Evolutionary conservation across 2,888 invertebrate species (phyloP).

Genomic region (Melitaea athalia): DNA sequence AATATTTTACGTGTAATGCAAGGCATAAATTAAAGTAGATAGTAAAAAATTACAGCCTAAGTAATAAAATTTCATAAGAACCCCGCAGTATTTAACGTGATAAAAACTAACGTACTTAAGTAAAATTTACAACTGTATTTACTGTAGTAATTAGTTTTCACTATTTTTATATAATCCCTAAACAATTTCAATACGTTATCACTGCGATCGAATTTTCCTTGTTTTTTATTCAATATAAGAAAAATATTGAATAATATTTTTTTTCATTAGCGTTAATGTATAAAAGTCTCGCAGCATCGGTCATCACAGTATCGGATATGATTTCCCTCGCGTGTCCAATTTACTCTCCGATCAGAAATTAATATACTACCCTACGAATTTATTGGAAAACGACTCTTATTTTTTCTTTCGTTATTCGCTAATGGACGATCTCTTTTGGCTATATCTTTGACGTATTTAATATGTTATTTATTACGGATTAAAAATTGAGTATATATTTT

Average conservation of each 20-base stretch:
- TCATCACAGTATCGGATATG: constrained; percentile 19
- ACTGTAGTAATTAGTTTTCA: no score
- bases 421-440: not conserved
- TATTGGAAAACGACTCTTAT: constrained; percentile 6
- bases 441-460: not conserved
- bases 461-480: not conserved
- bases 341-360: constrained; percentile 20
- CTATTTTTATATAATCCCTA: no score
- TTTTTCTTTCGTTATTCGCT: constrained; percentile 7
- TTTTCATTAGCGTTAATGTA: constrained; percentile 21
- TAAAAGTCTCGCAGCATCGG: constrained; percentile 14
- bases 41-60: no score
- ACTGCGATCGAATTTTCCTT: not conserved
- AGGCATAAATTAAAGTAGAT: no score
- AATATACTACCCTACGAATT: constrained; percentile 21
- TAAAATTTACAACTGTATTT: no score
- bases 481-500: not conserved
- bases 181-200: not conserved
- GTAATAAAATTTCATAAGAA: no score
- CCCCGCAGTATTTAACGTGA: no score
- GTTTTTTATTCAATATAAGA: not conserved
- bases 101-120: no score
- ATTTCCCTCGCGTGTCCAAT: constrained; percentile 33
- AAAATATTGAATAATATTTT: constrained; percentile 5
- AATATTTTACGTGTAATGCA: no score